Evolutionary conservation across 2,888 invertebrate genomes (phyloP), one percentile per base, ranked within the genome.

Genomic region (Cosmopolites sordidus): DNA sequence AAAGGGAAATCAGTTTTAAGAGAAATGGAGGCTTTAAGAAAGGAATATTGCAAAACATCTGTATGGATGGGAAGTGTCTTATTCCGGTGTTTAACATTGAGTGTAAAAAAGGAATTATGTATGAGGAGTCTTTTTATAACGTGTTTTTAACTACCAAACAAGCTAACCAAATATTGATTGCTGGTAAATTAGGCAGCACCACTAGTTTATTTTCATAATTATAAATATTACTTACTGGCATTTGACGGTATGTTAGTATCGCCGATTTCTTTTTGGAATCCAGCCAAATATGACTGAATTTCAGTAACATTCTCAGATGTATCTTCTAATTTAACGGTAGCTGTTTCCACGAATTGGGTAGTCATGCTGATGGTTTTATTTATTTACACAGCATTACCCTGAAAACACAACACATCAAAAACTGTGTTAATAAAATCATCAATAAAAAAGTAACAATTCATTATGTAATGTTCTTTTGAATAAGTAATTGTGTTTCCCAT

Each of bases 211-310:
- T 33, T 4, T 33, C 11, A 33, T 33, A 33, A 33, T 6, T 9
- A 33, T n/a, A 12, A 33, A 33, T 33, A 33, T 11, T 33, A 12
- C 33, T 33, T 33, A 33, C 33, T 12, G 3, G 33, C 11, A 11
- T 33, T 40, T 16, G 17, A 4, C 15, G 3, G 40, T 43, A 12
- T 43, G 30, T 43, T 43, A 27, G 12, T 40, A 8, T 46, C 40
- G 40, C 51, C 42, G 12, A 89, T 87, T 72, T 90, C 89, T 67
- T 89, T 89, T 65, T 90, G 87, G 69, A 90, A 89, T 14, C 86
- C 86, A 55, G 86, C 87, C 60, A 92, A 75, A 67, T 91, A 92
- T 41, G 85, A 84, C 67, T 91, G 89, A 60, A 92, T 83, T 64
- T 88, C 84, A 5, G 83, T 83, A 22, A 85, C 83, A 60, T 72